A percentile compares a stretch with the other conserved stretches of the same genome.
Conservation (phyloP, 2,888 invertebrate genomes). For the Pharmacophagus antenor region DNA sequence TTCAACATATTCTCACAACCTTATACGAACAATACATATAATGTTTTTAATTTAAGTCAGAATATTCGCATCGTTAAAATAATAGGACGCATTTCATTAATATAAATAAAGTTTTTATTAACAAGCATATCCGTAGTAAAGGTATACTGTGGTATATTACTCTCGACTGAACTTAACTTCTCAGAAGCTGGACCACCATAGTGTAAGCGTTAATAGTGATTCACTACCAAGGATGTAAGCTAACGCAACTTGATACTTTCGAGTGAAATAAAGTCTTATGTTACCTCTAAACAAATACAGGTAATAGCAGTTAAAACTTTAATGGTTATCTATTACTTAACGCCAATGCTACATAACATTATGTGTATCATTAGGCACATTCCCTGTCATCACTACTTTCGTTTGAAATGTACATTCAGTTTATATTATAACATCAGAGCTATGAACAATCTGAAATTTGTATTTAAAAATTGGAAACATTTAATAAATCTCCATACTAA, state of each 20-base stretch:
- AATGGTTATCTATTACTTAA: not conserved
- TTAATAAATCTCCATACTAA: not conserved
- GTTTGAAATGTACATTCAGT: too few relatives aligned
- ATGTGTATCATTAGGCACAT: too few relatives aligned
- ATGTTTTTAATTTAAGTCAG: not conserved
- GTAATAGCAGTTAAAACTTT: not conserved
- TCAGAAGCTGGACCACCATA: conserved; percentile 18
- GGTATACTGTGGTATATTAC: conserved; percentile 4
- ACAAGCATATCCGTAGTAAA: not conserved
- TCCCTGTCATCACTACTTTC: too few relatives aligned
- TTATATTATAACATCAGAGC: too few relatives aligned
- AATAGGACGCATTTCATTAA: not conserved
- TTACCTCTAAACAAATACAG: conserved; percentile 4
- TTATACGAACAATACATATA: conserved; percentile 1
- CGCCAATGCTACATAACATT: too few relatives aligned
- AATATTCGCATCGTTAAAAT: conserved; percentile 1
- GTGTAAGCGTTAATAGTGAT: conserved; percentile 14
- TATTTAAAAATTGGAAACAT: not conserved
- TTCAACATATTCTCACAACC: not conserved
- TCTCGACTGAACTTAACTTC: conserved; percentile 3
- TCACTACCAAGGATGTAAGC: conserved; percentile 15
- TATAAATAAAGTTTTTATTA: not conserved
- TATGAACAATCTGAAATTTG: not conserved
- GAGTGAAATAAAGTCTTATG: conserved; percentile 10
- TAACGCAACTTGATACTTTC: conserved; percentile 22